A percentile compares a stretch with the other conserved stretches of the same genome.
Conservation (phyloP, 2,797 vertebrate species). For the Rhinophrynus dorsalis region DNA sequence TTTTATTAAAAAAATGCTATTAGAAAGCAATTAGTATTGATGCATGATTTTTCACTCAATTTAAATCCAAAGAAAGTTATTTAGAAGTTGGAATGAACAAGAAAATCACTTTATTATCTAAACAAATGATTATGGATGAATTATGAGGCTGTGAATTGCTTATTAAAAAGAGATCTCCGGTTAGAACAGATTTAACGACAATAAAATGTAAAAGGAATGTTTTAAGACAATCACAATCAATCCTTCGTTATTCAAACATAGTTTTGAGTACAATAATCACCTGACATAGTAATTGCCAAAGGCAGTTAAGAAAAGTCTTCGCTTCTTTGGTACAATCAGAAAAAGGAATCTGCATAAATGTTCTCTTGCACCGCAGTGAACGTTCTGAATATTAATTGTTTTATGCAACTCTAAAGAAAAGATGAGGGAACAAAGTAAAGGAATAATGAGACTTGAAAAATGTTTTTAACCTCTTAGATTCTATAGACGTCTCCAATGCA, state of each 20-base stretch:
- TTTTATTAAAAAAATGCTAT: too few relatives aligned
- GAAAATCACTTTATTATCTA: slow-evolving; percentile 17
- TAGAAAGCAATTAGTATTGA: too few relatives aligned
- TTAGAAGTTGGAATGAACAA: not conserved
- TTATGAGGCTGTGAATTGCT: slow-evolving; percentile 15
- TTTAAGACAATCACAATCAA: slow-evolving; percentile 44
- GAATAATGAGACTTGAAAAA: too few relatives aligned
- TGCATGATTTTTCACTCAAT: not conserved
- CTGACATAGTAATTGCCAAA: slow-evolving; percentile 55
- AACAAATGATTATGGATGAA: slow-evolving; percentile 3
- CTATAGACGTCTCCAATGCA: too few relatives aligned
- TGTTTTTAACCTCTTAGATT: too few relatives aligned
- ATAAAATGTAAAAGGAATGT: slow-evolving; percentile 25
- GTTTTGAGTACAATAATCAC: slow-evolving; percentile 54
- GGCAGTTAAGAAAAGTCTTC: slow-evolving; percentile 53
- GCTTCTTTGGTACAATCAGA: slow-evolving; percentile 56
- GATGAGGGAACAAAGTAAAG: not conserved
- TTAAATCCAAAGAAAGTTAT: not conserved
- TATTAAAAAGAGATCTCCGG: slow-evolving; percentile 10
- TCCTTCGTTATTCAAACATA: slow-evolving; percentile 49
- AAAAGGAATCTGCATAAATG: slow-evolving; percentile 49
- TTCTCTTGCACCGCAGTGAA: slow-evolving; percentile 50
- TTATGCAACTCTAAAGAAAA: slow-evolving; percentile 22
- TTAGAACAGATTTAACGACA: slow-evolving; percentile 28
- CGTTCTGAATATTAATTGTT: slow-evolving; percentile 53